Conservation (phyloP, 2,113 vertebrate species). For the Ceyx margarethae region DNA sequence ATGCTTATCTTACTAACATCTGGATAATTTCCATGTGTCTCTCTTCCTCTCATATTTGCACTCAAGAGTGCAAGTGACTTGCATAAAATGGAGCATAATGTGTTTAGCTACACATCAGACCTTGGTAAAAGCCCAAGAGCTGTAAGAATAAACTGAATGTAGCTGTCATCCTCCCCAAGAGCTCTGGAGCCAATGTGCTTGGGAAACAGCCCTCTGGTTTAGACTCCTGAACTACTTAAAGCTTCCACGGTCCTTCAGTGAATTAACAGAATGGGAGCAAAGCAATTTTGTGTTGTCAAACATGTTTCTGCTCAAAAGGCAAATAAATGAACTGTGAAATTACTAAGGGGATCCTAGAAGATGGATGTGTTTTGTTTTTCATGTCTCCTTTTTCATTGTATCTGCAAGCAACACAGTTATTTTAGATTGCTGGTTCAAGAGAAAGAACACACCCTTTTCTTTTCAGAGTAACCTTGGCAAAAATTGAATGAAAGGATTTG, state of each 20-base stretch:
- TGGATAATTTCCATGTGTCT: background rate
- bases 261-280: slow-evolving; percentile 1
- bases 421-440: slow-evolving; percentile 27
- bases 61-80: background rate
- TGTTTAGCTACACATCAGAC: background rate
- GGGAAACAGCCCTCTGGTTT: background rate
- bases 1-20: background rate
- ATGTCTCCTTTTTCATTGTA: background rate
- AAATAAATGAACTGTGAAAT: background rate
- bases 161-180: background rate
- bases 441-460: slow-evolving; percentile 1
- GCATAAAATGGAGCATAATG: background rate
- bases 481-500: background rate
- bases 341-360: background rate
- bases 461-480: slow-evolving; percentile 1
- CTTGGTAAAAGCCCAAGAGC: background rate
- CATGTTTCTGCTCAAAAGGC: slow-evolving; percentile 6
- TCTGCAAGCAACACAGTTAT: background rate
- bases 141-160: background rate
- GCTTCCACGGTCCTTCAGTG: background rate
- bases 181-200: background rate
- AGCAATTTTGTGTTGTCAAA: slow-evolving; percentile 11
- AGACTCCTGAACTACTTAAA: background rate
- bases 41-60: background rate
- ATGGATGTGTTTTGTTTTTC: slow-evolving; percentile 2